Evolutionary conservation across 2,888 invertebrate species (phyloP).

Genomic region (Andrena bucephala): DNA sequence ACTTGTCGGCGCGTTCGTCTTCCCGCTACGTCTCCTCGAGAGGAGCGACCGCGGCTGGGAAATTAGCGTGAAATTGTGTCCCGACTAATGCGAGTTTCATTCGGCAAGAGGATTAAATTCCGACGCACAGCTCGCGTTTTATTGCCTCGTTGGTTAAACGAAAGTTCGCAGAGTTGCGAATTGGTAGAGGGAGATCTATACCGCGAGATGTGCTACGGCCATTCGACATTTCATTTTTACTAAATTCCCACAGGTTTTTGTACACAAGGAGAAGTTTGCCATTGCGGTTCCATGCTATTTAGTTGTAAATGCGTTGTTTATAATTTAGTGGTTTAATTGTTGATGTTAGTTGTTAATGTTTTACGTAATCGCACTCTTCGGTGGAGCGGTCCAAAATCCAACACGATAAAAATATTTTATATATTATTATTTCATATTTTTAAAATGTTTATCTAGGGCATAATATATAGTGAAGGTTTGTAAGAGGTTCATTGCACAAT

Average conservation of each 20-base stretch:
- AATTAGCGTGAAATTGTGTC: conserved; percentile 66
- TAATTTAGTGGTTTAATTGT: too few relatives aligned
- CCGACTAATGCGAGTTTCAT: conserved; percentile 56
- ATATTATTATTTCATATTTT: background rate
- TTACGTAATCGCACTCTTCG: conserved; percentile 6
- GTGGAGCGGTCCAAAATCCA: background rate
- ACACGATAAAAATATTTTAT: conserved; percentile 49
- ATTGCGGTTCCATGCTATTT: too few relatives aligned
- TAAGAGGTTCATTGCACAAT: conserved; percentile 33
- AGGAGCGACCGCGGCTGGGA: conserved; percentile 34
- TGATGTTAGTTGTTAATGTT: too few relatives aligned
- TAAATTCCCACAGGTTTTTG: background rate
- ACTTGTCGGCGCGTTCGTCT: conserved; percentile 41
- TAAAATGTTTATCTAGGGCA: too few relatives aligned
- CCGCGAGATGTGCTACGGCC: conserved; percentile 11
- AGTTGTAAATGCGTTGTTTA: too few relatives aligned
- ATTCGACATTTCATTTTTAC: background rate
- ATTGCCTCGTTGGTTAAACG: conserved; percentile 43
- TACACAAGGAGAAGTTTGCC: too few relatives aligned
- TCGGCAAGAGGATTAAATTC: conserved; percentile 57
- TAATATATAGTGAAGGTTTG: conserved; percentile 18
- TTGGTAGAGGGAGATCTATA: conserved; percentile 35
- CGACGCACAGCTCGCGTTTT: conserved; percentile 36
- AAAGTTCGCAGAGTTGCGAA: conserved; percentile 53
- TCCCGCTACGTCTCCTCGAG: conserved; percentile 36